Evolutionary conservation across 2,888 invertebrate genomes (phyloP).

Genomic region (Leptopterna dolabrata): DNA sequence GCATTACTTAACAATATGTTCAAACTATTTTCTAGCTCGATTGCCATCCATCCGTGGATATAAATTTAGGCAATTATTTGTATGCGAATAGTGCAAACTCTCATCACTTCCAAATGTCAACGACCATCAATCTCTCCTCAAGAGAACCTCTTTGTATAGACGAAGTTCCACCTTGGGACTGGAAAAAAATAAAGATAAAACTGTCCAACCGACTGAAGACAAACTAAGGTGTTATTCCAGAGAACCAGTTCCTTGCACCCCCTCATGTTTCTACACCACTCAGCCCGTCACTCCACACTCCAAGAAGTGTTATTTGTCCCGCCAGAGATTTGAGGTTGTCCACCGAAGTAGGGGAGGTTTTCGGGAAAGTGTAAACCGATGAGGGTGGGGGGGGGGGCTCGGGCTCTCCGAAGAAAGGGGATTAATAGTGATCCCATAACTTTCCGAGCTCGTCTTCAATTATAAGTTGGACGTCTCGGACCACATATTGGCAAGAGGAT

Average conservation of each 20-base stretch:
- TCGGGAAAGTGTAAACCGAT: background rate
- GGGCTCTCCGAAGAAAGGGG: background rate
- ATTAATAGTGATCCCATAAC: constrained; percentile 45
- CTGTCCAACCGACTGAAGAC: background rate
- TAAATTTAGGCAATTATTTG: no score
- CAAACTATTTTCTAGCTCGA: no score
- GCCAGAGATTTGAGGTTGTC: background rate
- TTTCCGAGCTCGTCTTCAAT: constrained; percentile 38
- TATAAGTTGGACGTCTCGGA: constrained; percentile 29
- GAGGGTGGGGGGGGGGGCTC: background rate
- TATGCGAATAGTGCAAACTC: no score
- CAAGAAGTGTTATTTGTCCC: background rate
- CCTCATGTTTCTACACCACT: background rate
- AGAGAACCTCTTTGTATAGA: no score
- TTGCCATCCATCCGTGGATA: no score
- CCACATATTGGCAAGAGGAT: constrained; percentile 43
- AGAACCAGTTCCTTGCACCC: background rate
- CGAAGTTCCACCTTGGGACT: no score
- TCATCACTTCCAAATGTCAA: no score
- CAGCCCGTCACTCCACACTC: background rate
- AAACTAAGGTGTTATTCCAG: background rate
- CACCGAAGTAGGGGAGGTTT: background rate
- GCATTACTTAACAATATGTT: no score
- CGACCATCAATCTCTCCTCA: no score
- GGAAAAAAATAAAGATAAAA: no score